Evolutionary conservation across 2,797 vertebrate genomes (phyloP), one percentile per base, ranked within the genome.

Genomic region (Limnodromus scolopaceus): DNA sequence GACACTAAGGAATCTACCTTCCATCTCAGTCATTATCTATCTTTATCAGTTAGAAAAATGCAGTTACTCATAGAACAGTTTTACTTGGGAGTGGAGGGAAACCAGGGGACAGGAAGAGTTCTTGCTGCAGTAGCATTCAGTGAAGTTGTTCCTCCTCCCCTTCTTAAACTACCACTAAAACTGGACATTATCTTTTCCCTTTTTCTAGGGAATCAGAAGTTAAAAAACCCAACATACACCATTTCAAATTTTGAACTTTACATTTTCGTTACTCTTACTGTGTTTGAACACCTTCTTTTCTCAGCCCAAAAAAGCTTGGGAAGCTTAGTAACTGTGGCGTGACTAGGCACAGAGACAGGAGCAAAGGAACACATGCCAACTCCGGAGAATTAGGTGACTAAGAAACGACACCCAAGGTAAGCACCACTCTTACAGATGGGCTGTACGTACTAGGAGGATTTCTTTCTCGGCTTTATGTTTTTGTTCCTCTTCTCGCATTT

Each of bases 381-480:
- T 60, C 25, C 3, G 2, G 34, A 64, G 20, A 15, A 53, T 5
- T n/a, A 57, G 25, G 32, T 1, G 1, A 70, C 0, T 66, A 24
- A 66, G 58, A 86, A 78, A 60, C 0, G 0, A 39, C 39, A 58
- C 10, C 34, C 60, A 72, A 87, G 49, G 11, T 27, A 17, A 93
- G 49, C 14, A 34, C 8, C 24, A 24, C 39, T 63, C 51, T 45
- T 55, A 30, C 27, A 77, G 19, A 54, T 39, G 38, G 10, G n/a
- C 48, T 80, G 4, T 43, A 97, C 98, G 9, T 96, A 99, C 99
- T 97, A 99, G 98, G 34, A 99, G 98, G 6, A 97, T 98, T 97
- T 99, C 99, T 57, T 99, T 99, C 98, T 99, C 99, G 7, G 98
- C 98, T 27, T 97, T 97, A 97, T 99, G 99, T 74, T 97, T 99